Evolutionary conservation across 1,140 invertebrate species (phyloP), one percentile per base, ranked within the genome.

Genomic region (Laupala kohalensis): DNA sequence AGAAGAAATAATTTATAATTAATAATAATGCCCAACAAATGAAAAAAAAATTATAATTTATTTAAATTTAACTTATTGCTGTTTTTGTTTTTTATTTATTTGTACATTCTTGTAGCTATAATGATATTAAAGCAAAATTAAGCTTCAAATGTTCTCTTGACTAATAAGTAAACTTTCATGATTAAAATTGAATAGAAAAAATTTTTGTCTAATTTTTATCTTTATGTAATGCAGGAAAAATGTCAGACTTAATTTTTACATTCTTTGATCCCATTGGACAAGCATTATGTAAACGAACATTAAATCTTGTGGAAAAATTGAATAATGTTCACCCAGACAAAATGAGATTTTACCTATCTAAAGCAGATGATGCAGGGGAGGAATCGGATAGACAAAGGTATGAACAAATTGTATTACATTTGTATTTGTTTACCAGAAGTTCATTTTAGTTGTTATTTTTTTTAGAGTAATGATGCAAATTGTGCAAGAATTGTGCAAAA

Each of bases 201-300:
- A 37, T 15, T 6, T 6, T 6, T 37, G 30, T 37, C 30, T 37
- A 37, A 37, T 37, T 37, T 37, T 37, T 63, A 12, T 70, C 4
- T 66, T 70, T 68, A 30, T 70, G 70, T 65, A 62, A 77, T 76
- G 12, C 76, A 84, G 83, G 86, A 69, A 82, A 86, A 70, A 78
- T 86, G 67, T 84, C 86, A 19, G 87, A 88, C 75, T 76, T 88
- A 73, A 84, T 88, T 68, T 86, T 88, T 78, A 85, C 87, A 0
- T 88, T 88, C 79, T 88, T 88, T 77, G 86, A 88, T 76, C 87
- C 86, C 0, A 87, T 87, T 78, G 86, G 86, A 24, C 86, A 88
- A 75, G 87, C 86, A 6, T 74, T 88, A 30, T 87, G 86, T 74
- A 86, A 86, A 74, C 74, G 86, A 74, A 88, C 86, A 3, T 75